Evolutionary conservation across 2,888 invertebrate genomes (phyloP).

Genomic region (Lepidochitona cinerea): DNA sequence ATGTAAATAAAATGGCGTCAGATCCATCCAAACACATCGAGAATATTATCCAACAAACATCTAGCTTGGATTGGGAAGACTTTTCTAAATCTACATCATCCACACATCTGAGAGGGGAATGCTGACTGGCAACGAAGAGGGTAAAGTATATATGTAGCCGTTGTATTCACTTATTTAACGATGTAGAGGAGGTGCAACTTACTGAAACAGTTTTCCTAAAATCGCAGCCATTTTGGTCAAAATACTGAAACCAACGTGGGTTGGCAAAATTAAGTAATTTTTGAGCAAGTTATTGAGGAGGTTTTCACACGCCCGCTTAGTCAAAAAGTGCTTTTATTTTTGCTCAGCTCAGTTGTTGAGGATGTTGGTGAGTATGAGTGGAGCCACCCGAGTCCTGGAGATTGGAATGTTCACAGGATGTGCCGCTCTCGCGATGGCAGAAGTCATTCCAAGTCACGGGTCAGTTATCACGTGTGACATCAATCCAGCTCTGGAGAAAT

Average conservation of each 20-base stretch:
- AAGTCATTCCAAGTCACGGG: conserved; percentile 49
- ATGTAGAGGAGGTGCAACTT: no score
- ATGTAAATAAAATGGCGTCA: not conserved
- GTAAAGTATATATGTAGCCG: not conserved
- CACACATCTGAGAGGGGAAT: not conserved
- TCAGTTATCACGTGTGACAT: conserved; percentile 44
- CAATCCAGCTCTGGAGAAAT: conserved; percentile 38
- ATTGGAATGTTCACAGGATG: conserved; percentile 56
- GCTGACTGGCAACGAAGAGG: not conserved
- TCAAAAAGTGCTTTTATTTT: no score
- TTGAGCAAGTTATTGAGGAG: no score
- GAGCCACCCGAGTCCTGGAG: conserved; percentile 48
- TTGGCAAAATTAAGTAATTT: no score
- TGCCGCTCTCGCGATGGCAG: conserved; percentile 51
- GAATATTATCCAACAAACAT: not conserved
- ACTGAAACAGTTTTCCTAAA: no score
- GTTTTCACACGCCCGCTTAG: no score
- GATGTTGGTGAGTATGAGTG: conserved; percentile 43
- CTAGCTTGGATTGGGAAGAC: not conserved
- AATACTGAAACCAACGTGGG: no score
- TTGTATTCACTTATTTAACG: no score
- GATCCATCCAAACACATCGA: not conserved
- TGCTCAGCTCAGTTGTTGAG: conserved; percentile 46
- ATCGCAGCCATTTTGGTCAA: no score
- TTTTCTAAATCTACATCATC: not conserved